These are phyloP conservation scores for Acinonyx jubatus DNA, from an alignment of 2,113 vertebrate genomes.

Conservation along the genomic window DNA sequence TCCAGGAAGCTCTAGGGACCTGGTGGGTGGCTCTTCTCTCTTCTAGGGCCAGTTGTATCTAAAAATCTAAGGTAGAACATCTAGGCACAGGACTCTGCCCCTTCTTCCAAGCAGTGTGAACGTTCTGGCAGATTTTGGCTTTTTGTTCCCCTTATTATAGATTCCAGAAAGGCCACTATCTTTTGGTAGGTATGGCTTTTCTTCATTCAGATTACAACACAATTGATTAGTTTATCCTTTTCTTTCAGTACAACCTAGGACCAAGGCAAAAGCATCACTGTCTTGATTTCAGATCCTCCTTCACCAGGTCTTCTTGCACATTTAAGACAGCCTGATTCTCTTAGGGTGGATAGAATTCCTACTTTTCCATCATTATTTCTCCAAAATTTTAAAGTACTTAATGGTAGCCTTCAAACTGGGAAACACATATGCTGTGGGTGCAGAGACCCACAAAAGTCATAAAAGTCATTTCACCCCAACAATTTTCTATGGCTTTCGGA, in stretches of 20 bases:
- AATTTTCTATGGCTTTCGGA: neutral
- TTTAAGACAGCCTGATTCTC: neutral
- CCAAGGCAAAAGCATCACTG: neutral
- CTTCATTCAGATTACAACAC: neutral
- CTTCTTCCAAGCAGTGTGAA: neutral
- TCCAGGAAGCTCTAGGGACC: neutral
- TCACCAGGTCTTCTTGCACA: neutral
- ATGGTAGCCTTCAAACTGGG: neutral
- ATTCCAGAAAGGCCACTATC: neutral
- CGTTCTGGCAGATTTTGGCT: neutral
- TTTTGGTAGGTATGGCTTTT: neutral
- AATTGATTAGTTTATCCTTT: neutral
- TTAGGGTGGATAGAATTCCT: neutral
- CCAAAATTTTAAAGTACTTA: neutral
- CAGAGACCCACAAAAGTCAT: neutral
- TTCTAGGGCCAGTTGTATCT: neutral
- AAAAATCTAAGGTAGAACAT: neutral
- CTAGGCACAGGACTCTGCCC: neutral
- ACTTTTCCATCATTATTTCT: neutral
- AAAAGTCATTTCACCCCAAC: neutral
- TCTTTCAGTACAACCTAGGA: neutral
- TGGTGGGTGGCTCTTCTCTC: neutral
- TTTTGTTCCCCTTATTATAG: neutral
- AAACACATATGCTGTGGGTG: neutral
- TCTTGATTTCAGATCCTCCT: neutral